Evolutionary conservation across 92 coral and sea anemone genomes (phyloP).

Genomic region (Scolanthus callimorphus): DNA sequence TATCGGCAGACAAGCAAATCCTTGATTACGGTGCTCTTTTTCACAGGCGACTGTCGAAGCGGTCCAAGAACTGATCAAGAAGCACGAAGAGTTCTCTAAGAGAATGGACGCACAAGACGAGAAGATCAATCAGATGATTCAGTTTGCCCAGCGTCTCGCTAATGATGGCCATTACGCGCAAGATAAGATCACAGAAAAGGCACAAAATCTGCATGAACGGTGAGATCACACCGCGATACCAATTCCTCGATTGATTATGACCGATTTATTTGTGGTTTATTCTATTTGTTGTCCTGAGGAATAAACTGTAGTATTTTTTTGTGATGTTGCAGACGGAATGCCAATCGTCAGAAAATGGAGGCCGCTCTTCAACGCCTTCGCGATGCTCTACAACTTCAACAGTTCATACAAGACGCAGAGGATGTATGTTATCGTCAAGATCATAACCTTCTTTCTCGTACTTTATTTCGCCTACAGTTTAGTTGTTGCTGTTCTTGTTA

Average conservation of each 20-base stretch:
- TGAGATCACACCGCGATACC: not conserved
- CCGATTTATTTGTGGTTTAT: not conserved
- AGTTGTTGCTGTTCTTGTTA: too few relatives aligned
- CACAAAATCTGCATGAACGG: constrained; percentile 95
- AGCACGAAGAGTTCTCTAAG: constrained; percentile 92
- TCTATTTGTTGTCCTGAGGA: not conserved
- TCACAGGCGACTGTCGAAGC: constrained; percentile 98
- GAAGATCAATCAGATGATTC: constrained; percentile 90
- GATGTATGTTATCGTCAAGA: constrained; percentile 79
- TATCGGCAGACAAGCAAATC: too few relatives aligned
- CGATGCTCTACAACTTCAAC: constrained; percentile 86
- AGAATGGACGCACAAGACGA: constrained; percentile 94
- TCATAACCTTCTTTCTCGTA: too few relatives aligned
- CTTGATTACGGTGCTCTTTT: too few relatives aligned
- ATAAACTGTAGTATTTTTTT: not conserved
- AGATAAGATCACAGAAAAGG: constrained; percentile 93
- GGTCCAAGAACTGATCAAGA: constrained; percentile 90
- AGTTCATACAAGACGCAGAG: constrained; percentile 97
- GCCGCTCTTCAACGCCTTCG: constrained; percentile 84
- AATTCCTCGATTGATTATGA: too few relatives aligned
- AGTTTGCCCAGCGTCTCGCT: constrained; percentile 88
- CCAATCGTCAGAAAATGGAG: constrained; percentile 86
- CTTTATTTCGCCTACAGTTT: too few relatives aligned
- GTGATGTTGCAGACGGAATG: constrained; percentile 67
- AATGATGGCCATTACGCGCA: constrained; percentile 90